Conservation (phyloP, 2,113 vertebrate species). For the Oreochromis tanganicae region DNA sequence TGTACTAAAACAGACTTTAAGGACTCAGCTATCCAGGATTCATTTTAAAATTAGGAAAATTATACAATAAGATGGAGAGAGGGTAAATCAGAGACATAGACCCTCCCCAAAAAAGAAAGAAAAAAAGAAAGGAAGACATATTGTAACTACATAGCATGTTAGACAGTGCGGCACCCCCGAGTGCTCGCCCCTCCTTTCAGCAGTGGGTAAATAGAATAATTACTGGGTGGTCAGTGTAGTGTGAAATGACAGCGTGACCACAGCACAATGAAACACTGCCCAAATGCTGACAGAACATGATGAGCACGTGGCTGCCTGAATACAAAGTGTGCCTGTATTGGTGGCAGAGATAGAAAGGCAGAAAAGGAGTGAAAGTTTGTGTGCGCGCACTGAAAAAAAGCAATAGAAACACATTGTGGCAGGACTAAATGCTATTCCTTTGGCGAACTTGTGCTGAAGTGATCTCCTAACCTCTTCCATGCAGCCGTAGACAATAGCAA, state of each 20-base stretch:
- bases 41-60: not conserved
- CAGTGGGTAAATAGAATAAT: constrained; percentile 64
- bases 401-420: constrained; percentile 12
- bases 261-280: constrained; percentile 57
- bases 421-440: constrained; percentile 17
- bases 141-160: not conserved
- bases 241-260: constrained; percentile 68
- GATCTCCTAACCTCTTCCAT: constrained; percentile 37
- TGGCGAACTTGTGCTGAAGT: constrained; percentile 4
- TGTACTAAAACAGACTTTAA: not conserved
- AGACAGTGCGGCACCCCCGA: not conserved
- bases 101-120: not conserved
- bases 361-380: not conserved
- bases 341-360: constrained; percentile 23
- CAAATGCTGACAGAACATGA: constrained; percentile 57
- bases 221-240: constrained; percentile 63
- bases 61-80: not conserved
- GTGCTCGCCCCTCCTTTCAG: not conserved
- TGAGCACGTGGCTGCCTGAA: constrained; percentile 42
- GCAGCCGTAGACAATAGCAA: constrained; percentile 30
- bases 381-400: not conserved
- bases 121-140: not conserved
- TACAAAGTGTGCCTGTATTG: constrained; percentile 40
- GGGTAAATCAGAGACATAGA: not conserved
- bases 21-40: not conserved